Evolutionary conservation across 2,113 vertebrate species (phyloP), one percentile per base, ranked within the genome.

Genomic region (Seriola aureovittata): DNA sequence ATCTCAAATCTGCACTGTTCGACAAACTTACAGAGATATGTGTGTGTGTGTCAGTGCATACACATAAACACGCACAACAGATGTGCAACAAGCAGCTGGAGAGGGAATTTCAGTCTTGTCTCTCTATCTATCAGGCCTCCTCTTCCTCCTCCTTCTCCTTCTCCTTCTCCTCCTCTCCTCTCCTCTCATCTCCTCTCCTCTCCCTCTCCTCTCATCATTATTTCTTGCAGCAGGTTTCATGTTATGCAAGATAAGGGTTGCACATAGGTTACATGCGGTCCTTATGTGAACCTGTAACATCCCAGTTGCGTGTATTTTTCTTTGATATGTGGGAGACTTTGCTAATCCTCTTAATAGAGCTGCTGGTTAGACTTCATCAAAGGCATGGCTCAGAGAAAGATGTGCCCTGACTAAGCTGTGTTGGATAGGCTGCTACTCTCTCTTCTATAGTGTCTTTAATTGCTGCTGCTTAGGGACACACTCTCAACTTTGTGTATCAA

Each of bases 31-130:
- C 76, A 84, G 78, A 78, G 63, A 87, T 67, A 48, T 63, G 40
- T 82, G 59, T 70, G 64, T 68, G 66, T 58, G 71, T 80, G 42
- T 77, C 52, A 63, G 50, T 62, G 46, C 42, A 68, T 38, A 36
- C 60, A 66, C 80, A 78, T 55, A 59, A 78, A 85, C 82, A 83
- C 6, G 69, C 80, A 85, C 71, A 87, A 81, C 88, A 91, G 85
- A 90, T 90, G 89, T 88, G 88, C 90, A 67, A 77, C 71, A 77
- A 89, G 77, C 90, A 90, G 83, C 87, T 92, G 88, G 88, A 87
- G 89, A 87, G 88, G 85, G 85, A 87, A 91, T 89, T 92, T 90
- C 78, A 89, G 70, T 91, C 85, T 86, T 90, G 81, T 84, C 29
- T 76, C 42, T 62, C 46, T 78, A 32, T 81, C 54, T 21, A 32